Evolutionary conservation across 2,113 vertebrate genomes (phyloP).

Genomic region (Rallus limicola): DNA sequence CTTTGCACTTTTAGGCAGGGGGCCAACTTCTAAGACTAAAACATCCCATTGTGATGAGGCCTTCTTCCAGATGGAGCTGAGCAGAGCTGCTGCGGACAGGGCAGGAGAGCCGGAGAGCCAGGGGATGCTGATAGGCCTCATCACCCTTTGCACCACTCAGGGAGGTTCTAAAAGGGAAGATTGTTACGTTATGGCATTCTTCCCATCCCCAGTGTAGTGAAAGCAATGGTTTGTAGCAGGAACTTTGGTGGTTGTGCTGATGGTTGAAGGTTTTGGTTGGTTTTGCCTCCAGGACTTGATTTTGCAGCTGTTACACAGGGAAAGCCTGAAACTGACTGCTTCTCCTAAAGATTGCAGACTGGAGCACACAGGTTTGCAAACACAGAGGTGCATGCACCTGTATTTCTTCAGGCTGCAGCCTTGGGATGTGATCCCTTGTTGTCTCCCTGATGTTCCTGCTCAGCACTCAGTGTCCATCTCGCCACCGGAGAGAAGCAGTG

Average conservation of each 20-base stretch:
- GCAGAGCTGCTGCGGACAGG: not conserved
- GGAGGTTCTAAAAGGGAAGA: not conserved
- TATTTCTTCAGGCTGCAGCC: not conserved
- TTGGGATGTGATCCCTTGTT: not conserved
- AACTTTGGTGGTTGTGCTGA: not conserved
- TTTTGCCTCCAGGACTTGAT: not conserved
- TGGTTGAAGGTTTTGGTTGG: not conserved
- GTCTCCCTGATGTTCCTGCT: not conserved
- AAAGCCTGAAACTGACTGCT: not conserved
- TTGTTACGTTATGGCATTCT: not conserved
- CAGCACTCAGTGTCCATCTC: accelerated
- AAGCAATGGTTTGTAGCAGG: not conserved
- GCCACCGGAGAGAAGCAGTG: not conserved
- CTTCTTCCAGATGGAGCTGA: not conserved
- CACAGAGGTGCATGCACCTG: not conserved
- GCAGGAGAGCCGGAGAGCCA: not conserved
- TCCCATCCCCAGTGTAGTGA: not conserved
- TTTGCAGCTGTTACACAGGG: not conserved
- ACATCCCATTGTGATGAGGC: not conserved
- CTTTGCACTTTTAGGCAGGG: not conserved
- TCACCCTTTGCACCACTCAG: not conserved
- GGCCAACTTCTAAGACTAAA: not conserved
- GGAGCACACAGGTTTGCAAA: not conserved
- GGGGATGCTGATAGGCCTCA: not conserved
- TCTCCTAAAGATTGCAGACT: not conserved